phyloP scores from a whole-genome alignment of 1,140 invertebrate species.

The Globodera ellingtonae region DNA sequence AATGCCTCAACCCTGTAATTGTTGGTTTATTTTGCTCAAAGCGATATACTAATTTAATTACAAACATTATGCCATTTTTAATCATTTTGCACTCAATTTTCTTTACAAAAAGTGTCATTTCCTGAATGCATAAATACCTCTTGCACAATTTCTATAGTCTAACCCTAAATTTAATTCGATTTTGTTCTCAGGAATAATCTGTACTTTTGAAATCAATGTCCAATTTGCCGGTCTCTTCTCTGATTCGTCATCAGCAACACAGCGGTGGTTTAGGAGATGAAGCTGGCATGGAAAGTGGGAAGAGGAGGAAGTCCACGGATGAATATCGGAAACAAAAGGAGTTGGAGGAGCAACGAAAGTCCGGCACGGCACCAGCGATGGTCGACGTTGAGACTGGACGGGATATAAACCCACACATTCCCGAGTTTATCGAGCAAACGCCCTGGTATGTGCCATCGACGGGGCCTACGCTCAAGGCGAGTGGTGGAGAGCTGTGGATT shows the following conservation, averaged over 20 bases:
- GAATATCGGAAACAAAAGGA: constrained; percentile 74
- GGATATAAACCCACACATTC: constrained; percentile 99
- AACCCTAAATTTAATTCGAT: background rate
- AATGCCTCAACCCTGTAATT: no score
- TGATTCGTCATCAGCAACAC: constrained; percentile 18
- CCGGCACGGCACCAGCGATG: constrained; percentile 94
- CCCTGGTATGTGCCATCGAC: constrained; percentile 95
- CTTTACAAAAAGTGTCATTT: no score
- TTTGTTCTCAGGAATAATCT: background rate
- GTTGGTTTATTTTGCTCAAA: no score
- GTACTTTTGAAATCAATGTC: background rate
- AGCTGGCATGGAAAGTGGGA: constrained; percentile 33
- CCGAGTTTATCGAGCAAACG: constrained; percentile 96
- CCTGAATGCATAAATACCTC: no score
- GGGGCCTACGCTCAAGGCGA: constrained; percentile 84
- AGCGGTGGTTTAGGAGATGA: constrained; percentile 9
- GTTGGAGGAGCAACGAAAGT: constrained; percentile 94
- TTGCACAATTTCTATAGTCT: no score
- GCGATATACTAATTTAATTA: no score
- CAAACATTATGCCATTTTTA: no score
- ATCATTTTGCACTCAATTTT: no score
- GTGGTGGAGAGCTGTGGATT: background rate
- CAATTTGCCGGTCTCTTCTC: constrained; percentile 22
- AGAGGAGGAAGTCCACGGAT: constrained; percentile 46
- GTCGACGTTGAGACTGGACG: constrained; percentile 92